phyloP scores from a whole-genome alignment of 2,113 vertebrate species.

The Tinamus guttatus region DNA sequence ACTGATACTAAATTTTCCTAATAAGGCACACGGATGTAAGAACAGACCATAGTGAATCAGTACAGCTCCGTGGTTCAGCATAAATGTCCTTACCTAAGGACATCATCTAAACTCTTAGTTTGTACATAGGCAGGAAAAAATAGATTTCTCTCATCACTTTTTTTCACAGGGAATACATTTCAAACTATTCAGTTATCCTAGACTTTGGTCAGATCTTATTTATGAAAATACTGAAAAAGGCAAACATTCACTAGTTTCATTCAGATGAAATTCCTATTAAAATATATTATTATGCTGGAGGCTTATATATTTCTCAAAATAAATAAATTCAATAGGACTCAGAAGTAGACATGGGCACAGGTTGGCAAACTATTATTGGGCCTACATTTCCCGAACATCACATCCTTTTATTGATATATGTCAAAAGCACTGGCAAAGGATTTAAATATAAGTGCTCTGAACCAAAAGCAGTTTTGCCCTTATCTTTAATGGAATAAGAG shows the following conservation, averaged over 20 bases:
- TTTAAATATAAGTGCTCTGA: neutral
- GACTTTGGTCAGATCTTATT: neutral
- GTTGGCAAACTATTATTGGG: neutral
- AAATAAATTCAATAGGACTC: neutral
- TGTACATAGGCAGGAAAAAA: neutral
- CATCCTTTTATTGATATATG: neutral
- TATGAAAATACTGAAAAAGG: neutral
- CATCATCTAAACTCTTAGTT: neutral
- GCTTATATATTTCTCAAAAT: neutral
- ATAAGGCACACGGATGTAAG: neutral
- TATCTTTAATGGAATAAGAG: neutral
- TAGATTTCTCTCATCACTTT: neutral
- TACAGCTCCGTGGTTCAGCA: neutral
- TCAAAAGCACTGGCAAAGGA: neutral
- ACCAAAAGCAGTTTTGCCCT: neutral
- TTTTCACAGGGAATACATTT: neutral
- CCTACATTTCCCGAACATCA: neutral
- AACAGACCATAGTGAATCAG: neutral
- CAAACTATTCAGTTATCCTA: neutral
- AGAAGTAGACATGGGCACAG: neutral
- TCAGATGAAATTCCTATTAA: neutral
- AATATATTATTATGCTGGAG: neutral
- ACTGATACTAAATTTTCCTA: neutral
- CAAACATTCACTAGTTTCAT: neutral
- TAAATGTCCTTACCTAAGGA: neutral